Conservation (phyloP, 1,140 invertebrate species). For the Aricia agestis region DNA sequence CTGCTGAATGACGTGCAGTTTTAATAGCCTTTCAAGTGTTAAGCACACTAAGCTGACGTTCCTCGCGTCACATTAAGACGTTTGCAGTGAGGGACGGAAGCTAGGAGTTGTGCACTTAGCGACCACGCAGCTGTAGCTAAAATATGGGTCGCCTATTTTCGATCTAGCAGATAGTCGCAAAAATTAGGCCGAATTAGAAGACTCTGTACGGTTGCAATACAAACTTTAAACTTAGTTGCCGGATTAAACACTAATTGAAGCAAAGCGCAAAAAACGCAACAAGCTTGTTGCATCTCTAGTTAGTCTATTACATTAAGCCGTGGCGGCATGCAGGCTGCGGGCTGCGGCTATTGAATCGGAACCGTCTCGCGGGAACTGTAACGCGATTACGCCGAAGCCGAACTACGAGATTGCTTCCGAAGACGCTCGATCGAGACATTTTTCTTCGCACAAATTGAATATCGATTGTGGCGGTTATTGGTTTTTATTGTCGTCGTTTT, state of each 20-base stretch:
- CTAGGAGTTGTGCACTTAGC: too few species aligned
- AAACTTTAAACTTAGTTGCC: not conserved
- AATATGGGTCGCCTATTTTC: too few species aligned
- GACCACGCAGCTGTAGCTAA: too few species aligned
- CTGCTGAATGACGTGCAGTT: too few species aligned
- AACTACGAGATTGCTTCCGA: not conserved
- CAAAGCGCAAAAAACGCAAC: not conserved
- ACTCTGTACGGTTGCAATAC: not conserved
- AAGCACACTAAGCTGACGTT: too few species aligned
- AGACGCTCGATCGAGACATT: not conserved
- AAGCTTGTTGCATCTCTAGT: not conserved
- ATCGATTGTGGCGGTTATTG: not conserved
- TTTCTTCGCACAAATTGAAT: not conserved
- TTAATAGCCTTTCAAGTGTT: too few species aligned
- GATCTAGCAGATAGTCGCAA: not conserved
- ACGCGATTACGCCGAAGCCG: not conserved
- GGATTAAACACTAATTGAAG: not conserved
- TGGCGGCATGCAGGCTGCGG: not conserved
- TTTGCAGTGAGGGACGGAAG: too few species aligned
- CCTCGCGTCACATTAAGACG: too few species aligned
- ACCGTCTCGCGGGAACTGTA: not conserved
- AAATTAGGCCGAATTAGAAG: not conserved
- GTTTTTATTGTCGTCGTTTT: not conserved
- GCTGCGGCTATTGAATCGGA: conserved; percentile 12
- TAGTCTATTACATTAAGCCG: not conserved